Percentiles rank a stretch among this genome's conserved stretches.
phyloP scores from a whole-genome alignment of 2,888 invertebrate genomes.

The Chrysolina haemoptera region DNA sequence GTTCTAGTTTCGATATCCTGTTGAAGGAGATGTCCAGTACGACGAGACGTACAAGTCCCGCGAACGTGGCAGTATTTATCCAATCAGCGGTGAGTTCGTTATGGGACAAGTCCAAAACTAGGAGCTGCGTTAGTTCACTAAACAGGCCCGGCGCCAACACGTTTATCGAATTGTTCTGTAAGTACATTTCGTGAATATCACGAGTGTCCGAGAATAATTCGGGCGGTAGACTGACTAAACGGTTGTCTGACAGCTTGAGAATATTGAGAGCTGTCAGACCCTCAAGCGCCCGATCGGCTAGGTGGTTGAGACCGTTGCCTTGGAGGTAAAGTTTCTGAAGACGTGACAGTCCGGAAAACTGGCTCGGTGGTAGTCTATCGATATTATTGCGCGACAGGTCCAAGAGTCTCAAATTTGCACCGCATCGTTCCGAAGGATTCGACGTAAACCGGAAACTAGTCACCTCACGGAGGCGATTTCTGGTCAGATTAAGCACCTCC shows the following conservation, averaged over 20 bases:
- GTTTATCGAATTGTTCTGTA: conserved; percentile 87
- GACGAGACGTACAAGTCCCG: conserved; percentile 82
- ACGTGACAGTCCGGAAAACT: conserved; percentile 80
- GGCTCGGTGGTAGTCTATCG: conserved; percentile 80
- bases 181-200: conserved; percentile 84
- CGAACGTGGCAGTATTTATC: conserved; percentile 86
- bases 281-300: conserved; percentile 85
- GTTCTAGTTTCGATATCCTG: conserved; percentile 82
- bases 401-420: conserved; percentile 78
- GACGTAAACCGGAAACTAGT: conserved; percentile 78
- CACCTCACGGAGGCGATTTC: conserved; percentile 84
- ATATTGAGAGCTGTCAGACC: conserved; percentile 81
- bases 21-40: conserved; percentile 86
- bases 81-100: conserved; percentile 87
- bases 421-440: conserved; percentile 78
- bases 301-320: conserved; percentile 82
- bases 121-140: conserved; percentile 81
- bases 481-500: conserved; percentile 84
- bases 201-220: conserved; percentile 86
- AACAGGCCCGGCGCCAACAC: conserved; percentile 87
- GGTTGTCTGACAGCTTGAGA: conserved; percentile 86
- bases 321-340: conserved; percentile 83
- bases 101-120: conserved; percentile 83
- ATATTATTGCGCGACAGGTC: conserved; percentile 86
- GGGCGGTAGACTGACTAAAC: conserved; percentile 84